Base-by-base conservation (phyloP, 2,888 invertebrate species). In the Hydrotaea diabolus region DNA sequence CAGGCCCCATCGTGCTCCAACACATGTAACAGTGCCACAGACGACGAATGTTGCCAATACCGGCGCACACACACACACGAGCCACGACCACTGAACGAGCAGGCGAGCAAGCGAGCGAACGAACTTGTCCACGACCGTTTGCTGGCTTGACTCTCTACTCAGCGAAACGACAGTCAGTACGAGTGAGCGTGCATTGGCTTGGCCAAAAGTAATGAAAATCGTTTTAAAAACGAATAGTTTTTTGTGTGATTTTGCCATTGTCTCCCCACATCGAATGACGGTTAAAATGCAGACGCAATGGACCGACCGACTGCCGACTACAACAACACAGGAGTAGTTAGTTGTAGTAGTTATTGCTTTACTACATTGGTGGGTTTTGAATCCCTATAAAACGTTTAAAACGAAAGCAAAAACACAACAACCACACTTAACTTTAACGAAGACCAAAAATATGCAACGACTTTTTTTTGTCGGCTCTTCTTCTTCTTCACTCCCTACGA, bases 21-120 rank as follows among this genome's bases (percentile, higher is more conserved):
- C 69, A 75, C 71, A 81, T 86, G 85, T 85, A 75, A 49, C 71
- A 57, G 81, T 7, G 57, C 81, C 81, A 78, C 75, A 80, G 64
- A 66, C 59, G 64, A 66, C 59, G 66, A 57, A 26, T 59, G 55
- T 66, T 69, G 69, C 69, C 69, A 23, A 43, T 13, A 69, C 69
- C 15, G 15, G 49, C 49, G 13, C 11, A 73, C 77, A 82, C 80
- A 79, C 82, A 72, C 79, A 82, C 80, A 83, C 57, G 75, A 72
- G 71, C 85, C 83, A 78, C 76, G 80, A 39, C 74, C 55, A 43
- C n/a, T 21, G 36, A 49, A 71, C 36, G 36, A 36, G 36, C 36
- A 3, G n/a, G 31, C 9, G 9, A 39, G 39, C 2, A 76, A n/a
- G n/a, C n/a, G n/a, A n/a, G n/a, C 53, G 55, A 80, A 85, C 86